phyloP scores from a whole-genome alignment of 2,797 vertebrate genomes.

The Enteromius argenteus region DNA sequence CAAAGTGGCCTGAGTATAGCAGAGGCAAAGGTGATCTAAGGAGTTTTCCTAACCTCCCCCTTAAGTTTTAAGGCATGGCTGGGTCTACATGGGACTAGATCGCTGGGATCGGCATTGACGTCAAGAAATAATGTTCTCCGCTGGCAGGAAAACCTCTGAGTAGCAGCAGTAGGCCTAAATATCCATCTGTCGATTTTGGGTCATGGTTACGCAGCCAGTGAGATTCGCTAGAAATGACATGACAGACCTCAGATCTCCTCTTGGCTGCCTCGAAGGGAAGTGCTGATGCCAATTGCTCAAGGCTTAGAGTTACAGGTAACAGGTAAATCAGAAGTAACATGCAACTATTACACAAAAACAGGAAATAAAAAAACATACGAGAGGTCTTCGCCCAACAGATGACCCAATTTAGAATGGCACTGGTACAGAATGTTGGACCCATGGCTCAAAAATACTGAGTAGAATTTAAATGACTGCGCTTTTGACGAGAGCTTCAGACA shows the following conservation, averaged over 20 bases:
- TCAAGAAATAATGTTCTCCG: conserved; percentile 34
- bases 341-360: neutral
- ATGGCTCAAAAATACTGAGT: conserved; percentile 9
- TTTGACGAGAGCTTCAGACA: conserved; percentile 29
- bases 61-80: conserved; percentile 46
- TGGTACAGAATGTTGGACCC: neutral
- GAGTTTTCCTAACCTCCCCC: conserved; percentile 24
- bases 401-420: conserved; percentile 12
- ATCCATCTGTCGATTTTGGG: conserved; percentile 43
- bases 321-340: conserved; percentile 13
- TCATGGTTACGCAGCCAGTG: conserved; percentile 20
- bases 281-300: conserved; percentile 25
- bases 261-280: conserved; percentile 30
- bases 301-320: conserved; percentile 27
- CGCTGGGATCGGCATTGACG: conserved; percentile 3
- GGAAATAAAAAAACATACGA: neutral
- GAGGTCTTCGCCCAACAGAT: neutral
- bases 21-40: conserved; percentile 25
- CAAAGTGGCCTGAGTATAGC: conserved; percentile 44
- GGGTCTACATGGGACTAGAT: conserved; percentile 34
- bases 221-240: conserved; percentile 32
- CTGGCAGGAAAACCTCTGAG: conserved; percentile 38
- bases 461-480: conserved; percentile 11
- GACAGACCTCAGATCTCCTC: conserved; percentile 30
- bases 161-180: conserved; percentile 49